Base-by-base conservation (phyloP, 2,888 invertebrate genomes). In the Drosophila mimica region DNA sequence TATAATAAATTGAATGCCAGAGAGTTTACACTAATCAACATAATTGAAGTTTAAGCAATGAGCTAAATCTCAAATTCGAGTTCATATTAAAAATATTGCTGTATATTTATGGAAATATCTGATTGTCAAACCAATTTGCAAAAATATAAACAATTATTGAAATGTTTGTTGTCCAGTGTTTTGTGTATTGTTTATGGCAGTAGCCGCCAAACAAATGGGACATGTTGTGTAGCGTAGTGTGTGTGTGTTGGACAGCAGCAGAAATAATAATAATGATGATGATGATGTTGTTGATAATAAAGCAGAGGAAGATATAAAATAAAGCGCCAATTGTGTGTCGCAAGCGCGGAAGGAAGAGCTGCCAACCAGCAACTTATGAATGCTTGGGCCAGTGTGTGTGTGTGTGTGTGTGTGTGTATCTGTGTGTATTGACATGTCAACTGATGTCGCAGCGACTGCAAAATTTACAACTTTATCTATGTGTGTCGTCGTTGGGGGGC, bases 381-480 rank as follows among this genome's bases (percentile, higher is more conserved):
- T 25, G 36, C 17, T 3, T 49, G 8, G 34, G 43, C 6, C 46
- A 20, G 46, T 20, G 7, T 25, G 25, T 4, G 13, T 30, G 17
- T 51, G 34, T 61, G 15, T 51, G 36, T 33, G n/a, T 30, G 40
- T 49, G 25, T 58, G n/a, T 67, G 59, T 61, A 33, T 75, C 53
- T 57, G 70, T 46, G 62, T 63, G 63, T 88, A 85, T 85, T 86
- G 88, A 85, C 88, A 85, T 85, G 82, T 88, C 82, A 86, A 83
- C 80, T 83, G 74, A 52, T 63, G 70, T 63, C 62, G 53, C 48
- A 46, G 70, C 61, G 38, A 68, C 77, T 85, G 88, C 79, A 73
- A 88, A 88, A 83, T 86, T 83, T 86, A 86, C 83, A 88, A 88
- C 88, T 88, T 88, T 88, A 86, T 88, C 85, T 88, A 86, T 88